Evolutionary conservation across 2,113 vertebrate species (phyloP), one percentile per base, ranked within the genome.

Genomic region (Limanda limanda): DNA sequence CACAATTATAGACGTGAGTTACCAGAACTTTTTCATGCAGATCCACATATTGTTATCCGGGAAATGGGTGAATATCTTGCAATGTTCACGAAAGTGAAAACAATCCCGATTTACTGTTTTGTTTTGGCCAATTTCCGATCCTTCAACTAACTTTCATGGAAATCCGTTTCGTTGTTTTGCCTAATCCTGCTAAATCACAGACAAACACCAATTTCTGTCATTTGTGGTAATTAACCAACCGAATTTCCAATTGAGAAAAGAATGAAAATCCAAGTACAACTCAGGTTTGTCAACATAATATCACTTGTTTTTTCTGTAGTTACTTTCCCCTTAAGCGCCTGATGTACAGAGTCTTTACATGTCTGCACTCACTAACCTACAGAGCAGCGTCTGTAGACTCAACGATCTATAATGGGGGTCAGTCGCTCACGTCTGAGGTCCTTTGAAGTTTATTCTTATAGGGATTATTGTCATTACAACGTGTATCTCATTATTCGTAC

Each of bases 251-350:
- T 40, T 85, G 71, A 87, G 80, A 85, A 79, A 21, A 63, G 48
- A 80, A 66, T 79, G 86, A 86, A 91, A 68, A 81, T 68, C 74
- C 78, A 81, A 77, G 45, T 78, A 21, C 70, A 24, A 27, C 61
- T 81, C 83, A 92, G 88, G 89, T 92, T 93, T 83, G 91, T 93
- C 77, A 67, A 24, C 48, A 77, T 78, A 64, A 79, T 60, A 75
- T 82, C 69, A 71, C 61, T 54, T 47, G 12, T 79, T 75, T 64
- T 47, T 18, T 20, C 47, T 68, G n/a, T 68, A 57, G 40, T 63
- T 14, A 55, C 37, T 68, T 72, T 11, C 73, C 66, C 48, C 31
- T 42, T 78, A 23, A 73, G 40, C 55, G 51, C 37, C 40, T 62
- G n/a, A 71, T 88, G 77, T 71, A 72, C 24, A 24, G 31, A 31